Base-by-base conservation (phyloP, 2,797 vertebrate species). In the Morus bassanus region DNA sequence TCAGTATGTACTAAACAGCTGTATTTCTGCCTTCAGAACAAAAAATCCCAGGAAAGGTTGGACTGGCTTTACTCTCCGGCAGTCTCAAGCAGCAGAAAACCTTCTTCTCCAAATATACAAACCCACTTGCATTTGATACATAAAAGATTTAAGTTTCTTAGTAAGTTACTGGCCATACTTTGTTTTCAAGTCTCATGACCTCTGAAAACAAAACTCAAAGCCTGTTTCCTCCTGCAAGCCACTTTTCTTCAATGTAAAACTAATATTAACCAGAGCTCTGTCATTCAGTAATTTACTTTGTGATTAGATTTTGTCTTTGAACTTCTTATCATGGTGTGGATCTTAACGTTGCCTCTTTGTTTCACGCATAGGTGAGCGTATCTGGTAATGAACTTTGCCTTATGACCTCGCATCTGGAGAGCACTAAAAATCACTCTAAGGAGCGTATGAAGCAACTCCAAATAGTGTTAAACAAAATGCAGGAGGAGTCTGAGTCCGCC, bases 401-500 rank as follows among this genome's bases (percentile, higher is more conserved):
- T 88, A 99, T 99, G 99, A 99, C 99, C 4, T 99, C 99, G 28
- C 99, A 99, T 96, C 96, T 99, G 78, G 99, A 99, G 93, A 99
- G 99, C 97, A 99, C 99, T 89, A 99, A 98, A 96, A 87, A 94
- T 28, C 98, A 99, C 19, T 95, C 98, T 6, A 43, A 84, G n/a
- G 99, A 99, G 95, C 98, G 99, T 23, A 93, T 98, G 89, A 99
- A 98, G 39, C 99, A 99, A 93, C 97, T 99, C 77, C 97, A 95
- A 35, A 94, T 97, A 33, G 98, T 99, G 50, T 95, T 99, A 51
- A 96, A 98, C 70, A 98, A 96, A 96, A 99, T 99, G 91, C 98
- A 94, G 59, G 97, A 98, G 54, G 97, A 97, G 13, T 98, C 99
- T 1, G 97, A 98, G n/a, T 98, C 99, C 23, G 89, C 98, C 73